Conservation (phyloP, 2,113 vertebrate genomes). For the Dipodomys ordii region DNA sequence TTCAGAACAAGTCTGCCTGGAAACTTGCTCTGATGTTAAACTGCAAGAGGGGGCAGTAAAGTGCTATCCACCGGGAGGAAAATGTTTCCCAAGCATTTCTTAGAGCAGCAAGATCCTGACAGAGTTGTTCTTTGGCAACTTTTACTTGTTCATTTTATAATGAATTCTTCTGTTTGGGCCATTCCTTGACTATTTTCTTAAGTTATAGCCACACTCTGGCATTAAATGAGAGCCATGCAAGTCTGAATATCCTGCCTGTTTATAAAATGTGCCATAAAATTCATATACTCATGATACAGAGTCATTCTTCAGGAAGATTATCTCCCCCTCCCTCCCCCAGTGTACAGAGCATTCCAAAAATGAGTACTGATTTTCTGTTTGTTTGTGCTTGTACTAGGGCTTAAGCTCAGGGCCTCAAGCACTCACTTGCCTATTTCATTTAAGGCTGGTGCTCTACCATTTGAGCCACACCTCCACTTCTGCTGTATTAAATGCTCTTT, state of each 20-base stretch:
- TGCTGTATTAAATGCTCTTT: conserved; percentile 48
- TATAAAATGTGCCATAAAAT: conserved; percentile 61
- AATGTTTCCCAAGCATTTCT: conserved; percentile 71
- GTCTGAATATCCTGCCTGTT: neutral
- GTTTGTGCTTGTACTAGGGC: too few relatives aligned
- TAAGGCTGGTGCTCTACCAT: too few relatives aligned
- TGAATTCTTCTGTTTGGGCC: conserved; percentile 58
- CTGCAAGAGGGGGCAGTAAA: conserved; percentile 92
- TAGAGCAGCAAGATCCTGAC: conserved; percentile 41
- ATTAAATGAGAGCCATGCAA: neutral
- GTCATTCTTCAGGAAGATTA: conserved; percentile 59
- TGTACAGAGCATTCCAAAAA: conserved; percentile 66
- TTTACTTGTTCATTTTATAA: conserved; percentile 50
- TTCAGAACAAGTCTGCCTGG: conserved; percentile 68
- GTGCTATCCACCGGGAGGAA: conserved; percentile 84
- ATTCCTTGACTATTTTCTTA: conserved; percentile 41
- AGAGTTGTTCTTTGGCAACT: conserved; percentile 62
- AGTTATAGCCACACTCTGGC: neutral
- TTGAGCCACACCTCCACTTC: neutral
- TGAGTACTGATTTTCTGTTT: neutral
- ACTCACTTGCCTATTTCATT: too few relatives aligned
- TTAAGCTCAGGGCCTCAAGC: too few relatives aligned
- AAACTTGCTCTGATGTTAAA: conserved; percentile 87
- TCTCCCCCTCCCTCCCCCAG: neutral
- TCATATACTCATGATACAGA: conserved; percentile 14